Evolutionary conservation across 2,113 vertebrate species (phyloP).

Genomic region (Elaphurus davidianus): DNA sequence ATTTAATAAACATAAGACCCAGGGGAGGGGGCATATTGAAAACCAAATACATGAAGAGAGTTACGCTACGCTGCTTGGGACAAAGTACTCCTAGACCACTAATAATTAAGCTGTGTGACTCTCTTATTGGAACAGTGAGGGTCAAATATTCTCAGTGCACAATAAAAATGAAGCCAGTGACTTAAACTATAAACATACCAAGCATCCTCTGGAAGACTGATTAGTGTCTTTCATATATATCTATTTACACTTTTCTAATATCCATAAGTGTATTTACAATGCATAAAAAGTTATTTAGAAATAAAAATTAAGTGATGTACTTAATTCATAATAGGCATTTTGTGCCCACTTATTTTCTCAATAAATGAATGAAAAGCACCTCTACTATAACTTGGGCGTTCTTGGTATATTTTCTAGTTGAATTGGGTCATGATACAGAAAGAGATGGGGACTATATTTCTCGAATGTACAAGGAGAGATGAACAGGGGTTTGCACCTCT

Average conservation of each 20-base stretch:
- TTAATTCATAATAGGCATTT: background rate
- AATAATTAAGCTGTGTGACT: background rate
- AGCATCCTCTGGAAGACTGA: background rate
- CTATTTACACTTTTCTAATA: background rate
- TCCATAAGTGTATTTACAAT: background rate
- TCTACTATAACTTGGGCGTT: fast-evolving
- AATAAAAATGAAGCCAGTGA: background rate
- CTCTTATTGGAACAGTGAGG: fast-evolving
- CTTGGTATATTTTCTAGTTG: background rate
- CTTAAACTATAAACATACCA: background rate
- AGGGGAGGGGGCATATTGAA: background rate
- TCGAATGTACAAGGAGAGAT: background rate
- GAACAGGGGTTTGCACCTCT: fast-evolving
- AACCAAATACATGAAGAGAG: background rate
- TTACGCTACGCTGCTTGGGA: fast-evolving
- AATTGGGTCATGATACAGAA: background rate
- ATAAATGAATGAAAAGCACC: background rate
- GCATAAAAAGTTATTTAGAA: background rate
- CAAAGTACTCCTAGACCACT: background rate
- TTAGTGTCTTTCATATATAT: background rate
- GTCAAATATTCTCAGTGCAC: background rate
- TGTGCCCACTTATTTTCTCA: background rate
- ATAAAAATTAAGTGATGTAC: background rate
- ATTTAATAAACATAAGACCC: background rate
- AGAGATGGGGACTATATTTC: fast-evolving